Base-by-base conservation (phyloP, 2,888 invertebrate genomes). In the Leptopilina myrica region DNA sequence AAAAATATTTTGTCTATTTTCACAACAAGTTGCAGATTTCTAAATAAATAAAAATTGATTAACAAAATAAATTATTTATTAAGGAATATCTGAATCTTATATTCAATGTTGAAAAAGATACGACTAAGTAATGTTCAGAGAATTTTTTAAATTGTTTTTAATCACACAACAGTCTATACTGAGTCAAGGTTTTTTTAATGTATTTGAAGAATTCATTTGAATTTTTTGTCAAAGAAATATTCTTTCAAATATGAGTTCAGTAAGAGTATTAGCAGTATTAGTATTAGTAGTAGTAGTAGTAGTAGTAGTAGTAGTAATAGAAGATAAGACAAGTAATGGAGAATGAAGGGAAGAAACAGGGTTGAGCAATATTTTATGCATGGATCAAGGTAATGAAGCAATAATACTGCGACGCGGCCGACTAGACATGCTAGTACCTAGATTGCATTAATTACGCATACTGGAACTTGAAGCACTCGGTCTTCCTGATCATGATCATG, bases 401-500 rank as follows among this genome's bases (percentile, higher is more conserved):
- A 81, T 83, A 82, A 86, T 85, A 85, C 84, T 79, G 80, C 73
- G 82, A 73, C 33, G 56, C 53, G 33, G 69, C 69, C 69, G 69
- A 73, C 69, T 73, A 56, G 33, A 56, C 53, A 73, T 53, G 56
- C 56, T 73, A 83, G 83, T 49, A 49, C 81, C 84, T 84, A 83
- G 86, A 87, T 88, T 86, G 85, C 85, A 89, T 90, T 90, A 89
- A 90, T 89, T 89, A 89, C 86, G 83, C 84, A 84, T 85, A 87
- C 87, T 87, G 86, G 81, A 86, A 80, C 83, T 56, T 73, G 40
- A 56, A 73, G n/a, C n/a, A 53, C 53, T 73, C 83, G 81, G 80
- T 78, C 81, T 84, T 79, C 77, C 76, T 56, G 59, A 26, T 49
- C 65, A 77, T 78, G 65, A 76, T 77, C 76, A 33, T 66, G 59